Evolutionary conservation across 2,888 invertebrate species (phyloP), one percentile per base, ranked within the genome.

Genomic region (Eudasyphora cyanicolor): DNA sequence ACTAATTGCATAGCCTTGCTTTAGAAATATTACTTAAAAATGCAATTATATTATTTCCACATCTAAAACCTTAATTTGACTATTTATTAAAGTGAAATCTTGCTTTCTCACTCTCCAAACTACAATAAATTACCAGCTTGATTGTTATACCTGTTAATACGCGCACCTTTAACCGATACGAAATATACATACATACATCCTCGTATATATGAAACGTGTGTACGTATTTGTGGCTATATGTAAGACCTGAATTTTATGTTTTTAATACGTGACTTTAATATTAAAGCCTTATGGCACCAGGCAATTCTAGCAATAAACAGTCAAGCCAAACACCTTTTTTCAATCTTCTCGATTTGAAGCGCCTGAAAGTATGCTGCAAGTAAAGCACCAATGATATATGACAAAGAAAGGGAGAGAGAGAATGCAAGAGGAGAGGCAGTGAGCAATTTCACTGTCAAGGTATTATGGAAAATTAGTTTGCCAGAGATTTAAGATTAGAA

Each of bases 391-490:
- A 80, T 82, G 79, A 76, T 82, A 82, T 82, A 82, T 76, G 76
- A 64, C n/a, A n/a, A n/a, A 71, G 24, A 24, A 21, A 54, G 21
- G 14, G 14, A 54, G 21, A 21, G 21, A 5, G 6, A 54, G 8
- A 4, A 51, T 19, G 88, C 85, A 71, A 57, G 76, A 76, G 88
- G 27, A 27, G 14, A 27, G 14, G 29, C 24, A 60, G 24, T 87
- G 88, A 89, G 90, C 90, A 89, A 90, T 90, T 89, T 89, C 88
- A 88, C 89, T 90, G 90, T 88, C 91, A 90, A 90, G 89, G 89
- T 89, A 89, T 90, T 89, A 88, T 86, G 73, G 89, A 90, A 90
- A 90, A 90, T 90, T 91, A 90, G 91, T 90, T 90, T 90, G 89
- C 89, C 86, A 86, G 87, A 84, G 85, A 87, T 87, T 87, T 79